phyloP scores from a whole-genome alignment of 2,888 invertebrate species.

The Aphidoletes aphidimyza region DNA sequence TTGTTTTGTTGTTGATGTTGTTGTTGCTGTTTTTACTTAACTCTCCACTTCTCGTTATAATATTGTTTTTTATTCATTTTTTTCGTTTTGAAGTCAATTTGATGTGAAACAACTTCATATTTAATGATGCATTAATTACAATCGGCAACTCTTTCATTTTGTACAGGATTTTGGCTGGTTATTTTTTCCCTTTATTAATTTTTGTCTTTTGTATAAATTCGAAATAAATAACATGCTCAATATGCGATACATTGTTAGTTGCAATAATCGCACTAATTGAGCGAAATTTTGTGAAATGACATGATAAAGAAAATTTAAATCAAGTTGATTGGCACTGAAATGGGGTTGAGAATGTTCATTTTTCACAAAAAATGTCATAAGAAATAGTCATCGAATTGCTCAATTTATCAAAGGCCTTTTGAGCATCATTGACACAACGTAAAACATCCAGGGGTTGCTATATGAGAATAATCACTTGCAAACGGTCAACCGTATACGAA shows the following conservation, averaged over 20 bases:
- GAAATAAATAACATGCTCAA: too few species aligned
- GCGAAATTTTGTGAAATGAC: too few species aligned
- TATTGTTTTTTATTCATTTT: not conserved
- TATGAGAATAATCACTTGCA: not conserved
- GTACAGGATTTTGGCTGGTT: not conserved
- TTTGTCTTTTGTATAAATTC: too few species aligned
- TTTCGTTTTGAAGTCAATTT: not conserved
- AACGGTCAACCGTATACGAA: not conserved
- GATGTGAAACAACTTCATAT: not conserved
- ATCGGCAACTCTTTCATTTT: not conserved
- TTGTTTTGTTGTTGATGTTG: not conserved
- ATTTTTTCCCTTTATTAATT: not conserved
- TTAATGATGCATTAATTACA: slow-evolving; percentile 43
- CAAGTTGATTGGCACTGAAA: too few species aligned
- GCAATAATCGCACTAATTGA: not conserved
- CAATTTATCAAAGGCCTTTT: slow-evolving; percentile 16
- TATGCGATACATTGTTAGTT: too few species aligned
- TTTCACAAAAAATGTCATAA: too few species aligned
- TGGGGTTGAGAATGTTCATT: too few species aligned
- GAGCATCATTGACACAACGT: not conserved
- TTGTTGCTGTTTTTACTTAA: not conserved
- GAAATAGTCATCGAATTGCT: not conserved
- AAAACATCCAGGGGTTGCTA: not conserved
- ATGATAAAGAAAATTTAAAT: too few species aligned
- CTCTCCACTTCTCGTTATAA: not conserved